Evolutionary conservation across 92 coral and sea anemone species (phyloP).

Genomic region (Epizoanthus fatuus): DNA sequence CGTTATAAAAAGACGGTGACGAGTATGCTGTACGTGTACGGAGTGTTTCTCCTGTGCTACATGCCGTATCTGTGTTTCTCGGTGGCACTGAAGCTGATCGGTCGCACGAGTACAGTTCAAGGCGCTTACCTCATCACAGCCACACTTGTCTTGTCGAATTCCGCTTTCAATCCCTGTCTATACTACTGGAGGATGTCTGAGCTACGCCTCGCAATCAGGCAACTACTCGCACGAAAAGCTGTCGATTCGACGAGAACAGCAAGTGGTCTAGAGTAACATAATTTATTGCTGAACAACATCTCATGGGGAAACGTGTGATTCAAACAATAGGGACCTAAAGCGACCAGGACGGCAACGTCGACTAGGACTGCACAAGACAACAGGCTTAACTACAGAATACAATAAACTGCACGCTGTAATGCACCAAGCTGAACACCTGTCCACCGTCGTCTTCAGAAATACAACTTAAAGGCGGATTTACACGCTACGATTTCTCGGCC

Average conservation of each 20-base stretch:
- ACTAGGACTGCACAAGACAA: no score
- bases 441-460: no score
- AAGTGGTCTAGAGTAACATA: no score
- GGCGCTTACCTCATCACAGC: conserved; percentile 38
- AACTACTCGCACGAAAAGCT: neutral
- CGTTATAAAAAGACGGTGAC: conserved; percentile 65
- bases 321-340: no score
- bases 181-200: conserved; percentile 45
- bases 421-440: no score
- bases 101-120: conserved; percentile 32
- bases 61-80: conserved; percentile 69
- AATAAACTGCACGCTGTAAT: no score
- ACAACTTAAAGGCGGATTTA: no score
- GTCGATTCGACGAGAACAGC: neutral
- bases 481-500: no score
- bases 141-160: conserved; percentile 20
- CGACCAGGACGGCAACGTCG: no score
- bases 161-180: conserved; percentile 34
- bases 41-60: conserved; percentile 68
- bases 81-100: conserved; percentile 29
- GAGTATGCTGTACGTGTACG: conserved; percentile 69
- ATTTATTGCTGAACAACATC: no score
- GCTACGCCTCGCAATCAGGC: conserved; percentile 29
- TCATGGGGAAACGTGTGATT: no score
- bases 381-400: no score